phyloP scores from a whole-genome alignment of 2,797 vertebrate species.

The Pelobates cultripes region DNA sequence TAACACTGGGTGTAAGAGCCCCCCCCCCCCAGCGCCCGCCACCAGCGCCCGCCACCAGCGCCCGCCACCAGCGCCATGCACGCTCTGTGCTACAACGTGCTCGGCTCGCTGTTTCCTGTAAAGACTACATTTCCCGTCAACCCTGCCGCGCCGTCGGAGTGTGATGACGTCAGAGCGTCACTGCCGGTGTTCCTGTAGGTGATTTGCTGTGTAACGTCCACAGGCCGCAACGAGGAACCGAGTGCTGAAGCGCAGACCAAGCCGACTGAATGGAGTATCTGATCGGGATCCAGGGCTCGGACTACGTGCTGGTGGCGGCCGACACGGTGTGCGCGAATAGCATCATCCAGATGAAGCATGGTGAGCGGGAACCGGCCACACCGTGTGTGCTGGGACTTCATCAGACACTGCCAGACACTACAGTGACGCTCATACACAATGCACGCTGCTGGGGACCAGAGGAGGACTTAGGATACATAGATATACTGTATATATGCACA shows the following conservation, averaged over 20 bases:
- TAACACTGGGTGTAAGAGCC: too few relatives aligned
- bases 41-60: too few relatives aligned
- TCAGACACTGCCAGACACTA: too few relatives aligned
- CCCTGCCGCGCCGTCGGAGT: not conserved
- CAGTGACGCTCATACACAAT: too few relatives aligned
- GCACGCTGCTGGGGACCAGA: too few relatives aligned
- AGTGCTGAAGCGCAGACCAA: not conserved
- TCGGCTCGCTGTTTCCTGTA: too few relatives aligned
- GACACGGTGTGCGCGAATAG: slow-evolving; percentile 90
- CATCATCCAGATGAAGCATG: slow-evolving; percentile 96
- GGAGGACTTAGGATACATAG: too few relatives aligned
- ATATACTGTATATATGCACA: too few relatives aligned
- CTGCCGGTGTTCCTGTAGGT: not conserved
- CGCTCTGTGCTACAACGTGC: too few relatives aligned
- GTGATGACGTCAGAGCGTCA: slow-evolving; percentile 31
- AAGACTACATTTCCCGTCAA: slow-evolving; percentile 42
- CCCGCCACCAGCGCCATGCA: too few relatives aligned
- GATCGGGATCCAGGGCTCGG: slow-evolving; percentile 91
- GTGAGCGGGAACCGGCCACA: slow-evolving; percentile 68
- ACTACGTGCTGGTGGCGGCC: slow-evolving; percentile 90
- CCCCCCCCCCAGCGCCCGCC: too few relatives aligned
- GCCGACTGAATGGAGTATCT: slow-evolving; percentile 87
- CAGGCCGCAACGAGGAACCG: not conserved
- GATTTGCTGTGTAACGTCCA: slow-evolving; percentile 62
- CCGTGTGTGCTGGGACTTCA: too few relatives aligned